A percentile compares a stretch with the other conserved stretches of the same genome.
phyloP scores from a whole-genome alignment of 2,797 vertebrate genomes.

The Thaleichthys pacificus region DNA sequence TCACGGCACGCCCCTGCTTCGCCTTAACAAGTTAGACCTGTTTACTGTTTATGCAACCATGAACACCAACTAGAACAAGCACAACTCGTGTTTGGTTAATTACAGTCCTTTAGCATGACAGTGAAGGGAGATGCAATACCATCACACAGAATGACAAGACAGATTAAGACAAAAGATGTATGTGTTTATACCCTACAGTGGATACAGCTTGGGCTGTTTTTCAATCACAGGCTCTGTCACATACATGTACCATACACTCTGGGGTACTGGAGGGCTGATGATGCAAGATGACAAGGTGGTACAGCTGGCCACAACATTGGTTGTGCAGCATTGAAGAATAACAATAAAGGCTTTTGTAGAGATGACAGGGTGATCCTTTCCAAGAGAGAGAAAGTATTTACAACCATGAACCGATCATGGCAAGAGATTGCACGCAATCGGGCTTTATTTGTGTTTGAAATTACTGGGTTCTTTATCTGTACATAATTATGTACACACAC shows the following conservation, averaged over 20 bases:
- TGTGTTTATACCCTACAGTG: too few species aligned
- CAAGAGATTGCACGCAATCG: too few species aligned
- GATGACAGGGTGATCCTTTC: too few species aligned
- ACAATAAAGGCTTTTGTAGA: too few species aligned
- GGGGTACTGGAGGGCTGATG: neutral
- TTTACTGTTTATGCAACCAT: constrained; percentile 43
- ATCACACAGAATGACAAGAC: neutral
- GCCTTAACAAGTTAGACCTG: constrained; percentile 42
- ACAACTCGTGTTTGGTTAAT: constrained; percentile 18
- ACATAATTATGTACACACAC: too few species aligned
- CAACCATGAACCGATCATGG: too few species aligned
- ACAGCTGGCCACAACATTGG: too few species aligned
- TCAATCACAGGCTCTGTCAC: neutral
- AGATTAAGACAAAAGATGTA: neutral
- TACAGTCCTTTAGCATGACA: constrained; percentile 19
- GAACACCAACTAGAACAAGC: constrained; percentile 23
- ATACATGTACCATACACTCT: neutral
- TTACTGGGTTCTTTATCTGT: too few species aligned
- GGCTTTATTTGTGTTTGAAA: too few species aligned
- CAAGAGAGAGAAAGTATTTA: too few species aligned
- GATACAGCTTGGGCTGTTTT: neutral
- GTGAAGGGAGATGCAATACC: neutral
- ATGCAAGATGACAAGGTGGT: too few species aligned
- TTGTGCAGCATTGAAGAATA: too few species aligned
- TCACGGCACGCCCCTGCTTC: neutral